Conservation (phyloP, 2,797 vertebrate genomes). For the Neopelma chrysocephalum region DNA sequence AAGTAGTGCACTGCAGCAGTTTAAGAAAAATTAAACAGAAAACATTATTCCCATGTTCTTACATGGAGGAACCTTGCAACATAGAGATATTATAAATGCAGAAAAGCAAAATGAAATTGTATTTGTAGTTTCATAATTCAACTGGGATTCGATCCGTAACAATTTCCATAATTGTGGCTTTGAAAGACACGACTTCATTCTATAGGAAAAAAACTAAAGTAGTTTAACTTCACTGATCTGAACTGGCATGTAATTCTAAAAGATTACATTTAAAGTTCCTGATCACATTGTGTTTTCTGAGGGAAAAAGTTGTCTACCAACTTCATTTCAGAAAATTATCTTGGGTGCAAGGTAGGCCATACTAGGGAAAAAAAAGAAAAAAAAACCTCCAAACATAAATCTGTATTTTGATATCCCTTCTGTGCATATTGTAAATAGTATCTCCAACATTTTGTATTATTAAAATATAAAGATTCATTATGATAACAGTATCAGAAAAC, state of each 20-base stretch:
- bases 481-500: not conserved
- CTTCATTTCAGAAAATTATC: not conserved
- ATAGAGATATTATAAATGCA: not conserved
- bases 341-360: not conserved
- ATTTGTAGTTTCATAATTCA: not conserved
- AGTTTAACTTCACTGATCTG: not conserved
- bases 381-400: not conserved
- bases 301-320: not conserved
- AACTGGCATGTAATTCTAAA: not conserved
- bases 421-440: fast-evolving
- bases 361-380: not conserved
- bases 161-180: not conserved
- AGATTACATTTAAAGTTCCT: not conserved
- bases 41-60: not conserved
- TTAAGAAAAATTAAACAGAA: not conserved
- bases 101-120: not conserved
- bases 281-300: not conserved
- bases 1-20: not conserved
- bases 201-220: not conserved
- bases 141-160: not conserved
- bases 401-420: not conserved
- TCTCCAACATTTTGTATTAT: not conserved
- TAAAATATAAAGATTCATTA: not conserved
- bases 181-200: not conserved
- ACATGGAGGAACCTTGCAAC: not conserved